phyloP scores from a whole-genome alignment of 2,888 invertebrate species.

The Patella depressa region DNA sequence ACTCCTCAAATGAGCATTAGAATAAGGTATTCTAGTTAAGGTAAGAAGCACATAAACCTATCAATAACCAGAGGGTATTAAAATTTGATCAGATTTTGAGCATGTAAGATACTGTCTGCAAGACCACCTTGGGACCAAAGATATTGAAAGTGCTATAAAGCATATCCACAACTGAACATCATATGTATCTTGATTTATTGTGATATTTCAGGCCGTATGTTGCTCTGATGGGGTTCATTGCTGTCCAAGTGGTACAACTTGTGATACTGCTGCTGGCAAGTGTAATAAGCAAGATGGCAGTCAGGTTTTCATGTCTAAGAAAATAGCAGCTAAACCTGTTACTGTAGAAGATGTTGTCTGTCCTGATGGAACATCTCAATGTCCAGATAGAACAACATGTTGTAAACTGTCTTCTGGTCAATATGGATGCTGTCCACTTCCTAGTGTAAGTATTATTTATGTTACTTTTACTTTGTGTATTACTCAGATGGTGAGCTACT shows the following conservation, averaged over 20 bases:
- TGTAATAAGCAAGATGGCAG: constrained; percentile 17
- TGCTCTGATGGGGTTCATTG: constrained; percentile 62
- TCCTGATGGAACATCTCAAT: constrained; percentile 37
- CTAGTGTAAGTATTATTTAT: constrained; percentile 30
- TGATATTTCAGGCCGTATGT: constrained; percentile 48
- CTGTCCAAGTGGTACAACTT: constrained; percentile 55
- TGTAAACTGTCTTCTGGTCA: constrained; percentile 45
- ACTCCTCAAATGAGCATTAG: no score
- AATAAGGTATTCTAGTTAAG: no score
- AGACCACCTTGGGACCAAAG: no score
- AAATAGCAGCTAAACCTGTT: constrained; percentile 12
- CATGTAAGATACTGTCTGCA: no score
- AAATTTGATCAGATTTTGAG: no score
- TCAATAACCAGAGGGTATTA: no score
- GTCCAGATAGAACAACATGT: constrained; percentile 50
- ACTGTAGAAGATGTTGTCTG: constrained; percentile 36
- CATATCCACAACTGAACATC: no score
- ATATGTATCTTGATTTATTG: no score
- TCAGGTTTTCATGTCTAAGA: constrained; percentile 2
- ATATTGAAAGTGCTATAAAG: no score
- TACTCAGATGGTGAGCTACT: no score
- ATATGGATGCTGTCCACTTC: constrained; percentile 49
- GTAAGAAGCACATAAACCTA: no score
- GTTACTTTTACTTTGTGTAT: no score
- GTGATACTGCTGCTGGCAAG: constrained; percentile 40